Conservation (phyloP, 2,888 invertebrate genomes). For the Cryptus viduatorius region DNA sequence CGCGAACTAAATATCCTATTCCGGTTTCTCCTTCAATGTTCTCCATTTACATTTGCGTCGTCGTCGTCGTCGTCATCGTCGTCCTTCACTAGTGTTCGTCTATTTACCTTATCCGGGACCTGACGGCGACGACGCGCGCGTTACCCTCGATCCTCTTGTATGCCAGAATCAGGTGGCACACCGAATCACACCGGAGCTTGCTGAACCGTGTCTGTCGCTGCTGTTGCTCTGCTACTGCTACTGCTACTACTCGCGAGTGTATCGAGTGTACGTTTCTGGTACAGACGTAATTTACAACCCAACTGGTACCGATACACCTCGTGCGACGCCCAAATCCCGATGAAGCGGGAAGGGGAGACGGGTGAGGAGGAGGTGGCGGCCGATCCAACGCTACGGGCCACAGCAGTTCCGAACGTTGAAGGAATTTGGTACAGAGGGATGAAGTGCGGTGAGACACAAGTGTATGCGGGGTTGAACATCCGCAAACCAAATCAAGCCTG, state of each 20-base stretch:
- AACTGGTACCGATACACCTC: slow-evolving; percentile 28
- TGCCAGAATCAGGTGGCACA: slow-evolving; percentile 70
- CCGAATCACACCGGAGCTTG: slow-evolving; percentile 46
- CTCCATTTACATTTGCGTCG: neutral
- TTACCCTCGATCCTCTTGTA: slow-evolving; percentile 44
- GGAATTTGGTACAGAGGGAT: slow-evolving; percentile 40
- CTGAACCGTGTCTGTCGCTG: slow-evolving; percentile 57
- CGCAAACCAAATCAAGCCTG: slow-evolving; percentile 22
- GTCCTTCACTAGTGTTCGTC: slow-evolving; percentile 10
- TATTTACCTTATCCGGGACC: slow-evolving; percentile 30
- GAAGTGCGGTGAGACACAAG: slow-evolving; percentile 21
- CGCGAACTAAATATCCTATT: slow-evolving; percentile 39
- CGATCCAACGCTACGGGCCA: neutral
- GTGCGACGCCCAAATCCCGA: slow-evolving; percentile 26
- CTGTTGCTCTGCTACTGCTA: slow-evolving; percentile 49
- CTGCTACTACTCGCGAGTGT: slow-evolving; percentile 68
- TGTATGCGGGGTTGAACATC: neutral
- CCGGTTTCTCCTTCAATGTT: slow-evolving; percentile 33
- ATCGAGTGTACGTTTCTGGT: slow-evolving; percentile 75
- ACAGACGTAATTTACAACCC: slow-evolving; percentile 78
- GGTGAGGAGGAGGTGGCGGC: neutral
- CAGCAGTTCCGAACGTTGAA: slow-evolving; percentile 28
- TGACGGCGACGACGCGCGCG: slow-evolving; percentile 34
- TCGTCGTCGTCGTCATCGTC: neutral
- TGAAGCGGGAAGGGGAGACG: neutral